Percentiles rank a stretch among this genome's conserved stretches.
These are phyloP conservation scores for Cochlearius cochlearius DNA, from an alignment of 2,113 vertebrate genomes.

Conservation along the genomic window DNA sequence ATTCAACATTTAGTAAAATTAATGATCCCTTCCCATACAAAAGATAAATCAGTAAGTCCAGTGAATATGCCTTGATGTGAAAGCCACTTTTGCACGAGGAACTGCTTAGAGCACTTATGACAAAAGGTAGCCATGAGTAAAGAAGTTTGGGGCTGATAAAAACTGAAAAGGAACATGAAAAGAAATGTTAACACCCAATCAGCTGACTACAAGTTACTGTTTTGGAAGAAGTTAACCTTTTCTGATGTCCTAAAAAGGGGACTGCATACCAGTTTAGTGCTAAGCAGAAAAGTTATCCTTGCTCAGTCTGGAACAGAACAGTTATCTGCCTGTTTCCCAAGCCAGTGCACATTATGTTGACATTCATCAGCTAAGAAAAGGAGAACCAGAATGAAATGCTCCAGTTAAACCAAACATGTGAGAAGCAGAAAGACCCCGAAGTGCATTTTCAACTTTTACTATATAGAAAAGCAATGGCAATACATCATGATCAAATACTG, in stretches of 20 bases:
- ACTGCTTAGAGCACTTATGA: background rate
- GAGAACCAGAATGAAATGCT: constrained; percentile 43
- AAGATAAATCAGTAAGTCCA: background rate
- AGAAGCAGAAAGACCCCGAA: background rate
- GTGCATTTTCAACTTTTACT: background rate
- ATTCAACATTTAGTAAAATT: background rate
- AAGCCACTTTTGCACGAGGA: background rate
- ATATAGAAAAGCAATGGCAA: background rate
- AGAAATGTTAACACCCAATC: background rate
- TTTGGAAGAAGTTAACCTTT: constrained; percentile 3
- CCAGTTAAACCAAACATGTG: constrained; percentile 36
- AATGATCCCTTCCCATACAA: background rate
- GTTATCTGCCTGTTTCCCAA: constrained; percentile 43
- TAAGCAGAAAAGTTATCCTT: background rate
- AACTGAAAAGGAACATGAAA: background rate
- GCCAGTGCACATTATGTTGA: constrained; percentile 29
- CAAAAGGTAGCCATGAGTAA: background rate
- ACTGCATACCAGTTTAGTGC: background rate
- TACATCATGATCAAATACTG: background rate
- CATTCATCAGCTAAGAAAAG: constrained; percentile 38
- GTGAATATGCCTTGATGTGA: background rate
- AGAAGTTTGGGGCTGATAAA: background rate
- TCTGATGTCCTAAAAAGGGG: background rate
- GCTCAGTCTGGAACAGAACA: background rate
- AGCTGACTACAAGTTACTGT: background rate